These are phyloP conservation scores for Chironomus tentans DNA, from an alignment of 2,888 invertebrate genomes.

Conservation along the genomic window DNA sequence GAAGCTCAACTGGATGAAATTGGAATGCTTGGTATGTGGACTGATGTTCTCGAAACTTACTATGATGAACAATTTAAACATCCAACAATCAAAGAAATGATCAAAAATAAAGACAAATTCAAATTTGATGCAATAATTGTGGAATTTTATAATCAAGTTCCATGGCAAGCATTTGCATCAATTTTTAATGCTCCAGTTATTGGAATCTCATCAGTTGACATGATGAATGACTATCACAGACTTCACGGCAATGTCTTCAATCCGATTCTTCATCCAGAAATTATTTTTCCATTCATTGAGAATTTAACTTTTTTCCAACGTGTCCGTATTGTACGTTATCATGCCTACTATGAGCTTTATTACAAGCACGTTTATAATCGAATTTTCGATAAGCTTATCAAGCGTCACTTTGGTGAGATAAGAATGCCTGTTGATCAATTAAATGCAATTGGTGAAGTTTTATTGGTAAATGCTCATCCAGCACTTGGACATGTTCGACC, in stretches of 20 bases:
- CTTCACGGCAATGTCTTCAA: constrained; percentile 42
- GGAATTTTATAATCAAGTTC: constrained; percentile 43
- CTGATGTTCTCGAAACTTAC: background rate
- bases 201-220: constrained; percentile 43
- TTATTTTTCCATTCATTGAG: constrained; percentile 40
- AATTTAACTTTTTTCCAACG: constrained; percentile 40
- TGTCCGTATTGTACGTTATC: constrained; percentile 28
- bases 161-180: constrained; percentile 44
- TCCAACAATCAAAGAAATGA: constrained; percentile 16
- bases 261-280: constrained; percentile 45
- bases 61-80: background rate
- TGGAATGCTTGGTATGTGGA: background rate
- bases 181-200: constrained; percentile 47
- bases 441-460: background rate
- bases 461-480: background rate
- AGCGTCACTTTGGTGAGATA: background rate
- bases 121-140: constrained; percentile 48
- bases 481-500: background rate
- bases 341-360: constrained; percentile 1
- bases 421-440: background rate
- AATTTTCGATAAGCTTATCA: background rate
- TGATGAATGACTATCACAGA: constrained; percentile 32
- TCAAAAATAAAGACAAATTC: constrained; percentile 37
- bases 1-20: background rate
- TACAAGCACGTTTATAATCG: background rate